Evolutionary conservation across 2,888 invertebrate species (phyloP), one percentile per base, ranked within the genome.

Genomic region (Villa cingulata): DNA sequence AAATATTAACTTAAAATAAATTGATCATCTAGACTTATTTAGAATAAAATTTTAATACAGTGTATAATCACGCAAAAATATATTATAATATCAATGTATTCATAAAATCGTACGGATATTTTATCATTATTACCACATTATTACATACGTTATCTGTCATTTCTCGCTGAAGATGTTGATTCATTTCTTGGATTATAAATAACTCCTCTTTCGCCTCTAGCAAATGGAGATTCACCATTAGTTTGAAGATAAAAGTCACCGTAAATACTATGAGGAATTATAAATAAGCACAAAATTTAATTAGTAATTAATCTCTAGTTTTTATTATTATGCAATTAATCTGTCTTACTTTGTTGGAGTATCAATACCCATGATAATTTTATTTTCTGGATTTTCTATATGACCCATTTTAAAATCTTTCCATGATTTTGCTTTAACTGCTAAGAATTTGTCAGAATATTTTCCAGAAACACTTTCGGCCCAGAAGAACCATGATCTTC

Each of bases 401-500:
- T 61, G 62, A 10, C 60, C 62, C 32, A 54, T 70, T 55, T 72
- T 74, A 55, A 78, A 78, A 50, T 76, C 74, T n/a, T 66, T 60
- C 63, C 75, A 78, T 20, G 69, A 71, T 43, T 73, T 73, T 0
- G 74, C 73, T 1, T 73, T 72, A 0, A 77, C 74, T 0, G 77
- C 71, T 3, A 75, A 72, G 53, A 78, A 78, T 64, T 73, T 56
- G 55, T 62, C 38, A 4, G 56, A 54, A 55, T 57, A 61, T 47
- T 61, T 59, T 37, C 57, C 54, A 6, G 62, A 55, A 5, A 68
- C 73, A 15, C 77, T 77, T 55, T 78, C 78, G 0, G 78, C 76
- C 62, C 73, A 78, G 60, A 75, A 78, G 53, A 72, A 65, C 78
- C 78, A 78, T 2, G 77, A 77, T 49, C 78, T 64, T 65, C 76